Evolutionary conservation across 2,113 vertebrate genomes (phyloP), one percentile per base, ranked within the genome.

Genomic region (Vireo altiloquus): DNA sequence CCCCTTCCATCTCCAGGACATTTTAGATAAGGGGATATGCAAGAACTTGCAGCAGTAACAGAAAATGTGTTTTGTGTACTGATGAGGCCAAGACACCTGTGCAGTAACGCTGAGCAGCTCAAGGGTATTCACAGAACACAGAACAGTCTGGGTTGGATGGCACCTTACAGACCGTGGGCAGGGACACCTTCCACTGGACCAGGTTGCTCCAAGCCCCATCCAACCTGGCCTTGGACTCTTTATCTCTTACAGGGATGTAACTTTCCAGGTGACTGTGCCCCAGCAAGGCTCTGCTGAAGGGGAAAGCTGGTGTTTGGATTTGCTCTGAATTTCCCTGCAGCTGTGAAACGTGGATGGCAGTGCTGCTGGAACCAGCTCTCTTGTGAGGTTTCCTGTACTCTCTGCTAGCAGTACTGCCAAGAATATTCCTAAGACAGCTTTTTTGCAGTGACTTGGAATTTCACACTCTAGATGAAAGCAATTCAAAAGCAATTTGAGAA

Each of bases 301-400:
- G 68, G 66, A 80, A 77, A 66, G 47, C 39, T 23, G 2, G 54
- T 30, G 42, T 49, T 84, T 53, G 39, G 52, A 28, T 82, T 60
- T 75, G 61, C 74, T 80, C 40, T 88, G 27, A 79, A 44, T 15
- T 68, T 91, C 82, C 88, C 47, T 16, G 42, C 79, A 65, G 92
- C 93, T 94, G 87, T 33, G 86, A 92, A 92, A 95, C n/a, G 52
- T 93, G 94, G 94, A 95, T 90, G 95, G 94, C 92, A 96, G 69
- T 5, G 68, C 9, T 83, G 76, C 92, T 96, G 92, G 95, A 96
- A 96, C 72, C 68, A 71, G 56, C 52, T 89, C 84, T 33, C 52
- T 31, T 31, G 49, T 57, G 90, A 96, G 82, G 92, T 81, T 96
- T 95, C 92, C 93, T 90, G 72, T 96, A 94, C 90, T 96, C 91